Evolutionary conservation across 2,888 invertebrate genomes (phyloP), one percentile per base, ranked within the genome.

Genomic region (Mythimna ferrago): DNA sequence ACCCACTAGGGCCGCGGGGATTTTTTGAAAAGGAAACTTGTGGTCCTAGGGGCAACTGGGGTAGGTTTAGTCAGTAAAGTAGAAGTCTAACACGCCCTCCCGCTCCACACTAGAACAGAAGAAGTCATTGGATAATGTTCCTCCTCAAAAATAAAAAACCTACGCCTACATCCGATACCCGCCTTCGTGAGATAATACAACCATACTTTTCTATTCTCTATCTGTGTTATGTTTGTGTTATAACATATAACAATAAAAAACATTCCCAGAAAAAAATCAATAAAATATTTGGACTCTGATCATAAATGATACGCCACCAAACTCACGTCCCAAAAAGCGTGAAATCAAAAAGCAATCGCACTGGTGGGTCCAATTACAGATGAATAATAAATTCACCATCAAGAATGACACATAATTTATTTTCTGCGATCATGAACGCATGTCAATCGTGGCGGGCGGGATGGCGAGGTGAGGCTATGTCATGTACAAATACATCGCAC

Each of bases 391-490:
- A 84, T 81, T 56, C 70, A 69, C 48, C 68, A 64, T 61, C 44
- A 32, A 10, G 60, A 21, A 77, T 82, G 84, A 81, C 79, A 74
- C 71, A 82, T 70, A 32, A 86, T 86, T 86, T 84, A 86, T 82
- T 77, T 77, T 73, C 67, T 64, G 80, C 83, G 56, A 81, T 56
- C 62, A 66, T 60, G 62, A 60, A 65, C 72, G 77, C 73, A 70
- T 86, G 75, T 75, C 82, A 74, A 80, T 68, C 71, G 74, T 41
- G 70, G 76, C 85, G 67, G 66, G 76, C 76, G 73, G 60, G 63
- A 73, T 58, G 66, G 65, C 63, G 62, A 65, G 53, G 69, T 80
- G 65, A 78, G 67, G 60, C 69, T 63, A 35, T 82, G 73, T 76
- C 81, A 81, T 80, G 76, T 71, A 76, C 81, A 58, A 71, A 82